Evolutionary conservation across 2,797 vertebrate genomes (phyloP).

Genomic region (Hyperoplus immaculatus): DNA sequence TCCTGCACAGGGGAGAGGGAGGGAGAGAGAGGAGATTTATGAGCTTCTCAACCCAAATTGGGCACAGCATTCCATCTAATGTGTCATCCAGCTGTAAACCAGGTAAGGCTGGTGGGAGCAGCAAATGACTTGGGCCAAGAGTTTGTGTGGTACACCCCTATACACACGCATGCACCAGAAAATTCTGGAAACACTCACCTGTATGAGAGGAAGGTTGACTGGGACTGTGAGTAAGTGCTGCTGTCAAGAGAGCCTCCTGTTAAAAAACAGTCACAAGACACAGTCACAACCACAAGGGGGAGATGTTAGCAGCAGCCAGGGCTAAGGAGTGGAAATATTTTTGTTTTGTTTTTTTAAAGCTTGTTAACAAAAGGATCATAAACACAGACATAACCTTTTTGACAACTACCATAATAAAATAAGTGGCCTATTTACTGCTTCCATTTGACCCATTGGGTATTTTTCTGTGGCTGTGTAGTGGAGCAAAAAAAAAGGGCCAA

Average conservation of each 20-base stretch:
- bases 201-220: constrained; percentile 94
- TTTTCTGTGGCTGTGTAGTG: constrained; percentile 15
- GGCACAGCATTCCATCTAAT: constrained; percentile 47
- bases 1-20: constrained; percentile 81
- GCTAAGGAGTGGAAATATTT: background rate
- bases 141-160: constrained; percentile 24
- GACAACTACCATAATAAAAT: constrained; percentile 12
- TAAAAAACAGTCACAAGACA: constrained; percentile 37
- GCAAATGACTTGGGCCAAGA: constrained; percentile 22
- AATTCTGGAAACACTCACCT: constrained; percentile 79
- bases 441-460: constrained; percentile 30
- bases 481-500: constrained; percentile 36
- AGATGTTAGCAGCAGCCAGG: constrained; percentile 35
- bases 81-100: constrained; percentile 48
- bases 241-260: constrained; percentile 89
- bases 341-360: background rate
- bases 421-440: constrained; percentile 13
- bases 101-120: constrained; percentile 18
- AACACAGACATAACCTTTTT: constrained; percentile 34
- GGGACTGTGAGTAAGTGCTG: constrained; percentile 85
- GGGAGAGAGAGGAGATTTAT: constrained; percentile 61
- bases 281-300: constrained; percentile 66
- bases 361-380: background rate
- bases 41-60: constrained; percentile 53
- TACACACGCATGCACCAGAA: background rate